Evolutionary conservation across 2,888 invertebrate species (phyloP).

Genomic region (Acronicta psi): DNA sequence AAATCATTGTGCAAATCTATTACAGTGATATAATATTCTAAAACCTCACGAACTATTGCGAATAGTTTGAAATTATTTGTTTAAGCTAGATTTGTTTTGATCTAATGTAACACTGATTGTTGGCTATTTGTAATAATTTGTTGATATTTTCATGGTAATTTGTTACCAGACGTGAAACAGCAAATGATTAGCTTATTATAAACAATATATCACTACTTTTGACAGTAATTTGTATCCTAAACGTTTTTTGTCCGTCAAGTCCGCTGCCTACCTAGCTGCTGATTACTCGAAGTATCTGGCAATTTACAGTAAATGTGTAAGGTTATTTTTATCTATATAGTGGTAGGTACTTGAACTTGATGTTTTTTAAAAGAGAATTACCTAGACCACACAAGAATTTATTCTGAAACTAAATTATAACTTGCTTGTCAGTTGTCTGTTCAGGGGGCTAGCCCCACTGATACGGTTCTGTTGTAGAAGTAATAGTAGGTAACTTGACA

Average conservation of each 20-base stretch:
- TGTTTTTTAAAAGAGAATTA: no score
- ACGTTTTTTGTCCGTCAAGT: background rate
- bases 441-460: no score
- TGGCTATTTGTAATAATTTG: conserved; percentile 37
- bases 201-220: conserved; percentile 31
- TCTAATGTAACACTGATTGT: conserved; percentile 41
- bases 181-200: conserved; percentile 28
- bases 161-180: conserved; percentile 39
- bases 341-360: no score
- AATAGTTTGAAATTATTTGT: conserved; percentile 39
- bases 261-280: conserved; percentile 9
- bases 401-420: no score
- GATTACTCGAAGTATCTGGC: conserved; percentile 11
- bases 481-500: background rate
- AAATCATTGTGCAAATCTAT: conserved; percentile 55
- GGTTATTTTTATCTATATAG: no score
- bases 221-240: conserved; percentile 24
- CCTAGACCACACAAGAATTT: no score
- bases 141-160: conserved; percentile 34
- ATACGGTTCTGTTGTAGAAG: background rate
- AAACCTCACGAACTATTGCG: conserved; percentile 50
- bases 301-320: background rate
- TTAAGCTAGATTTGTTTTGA: conserved; percentile 37
- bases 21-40: conserved; percentile 56
- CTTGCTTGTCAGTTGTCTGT: no score